Percentiles rank a stretch among this genome's conserved stretches.
These are phyloP conservation scores for Ypsolopha sequella DNA, from an alignment of 2,888 invertebrate genomes.

Conservation along the genomic window DNA sequence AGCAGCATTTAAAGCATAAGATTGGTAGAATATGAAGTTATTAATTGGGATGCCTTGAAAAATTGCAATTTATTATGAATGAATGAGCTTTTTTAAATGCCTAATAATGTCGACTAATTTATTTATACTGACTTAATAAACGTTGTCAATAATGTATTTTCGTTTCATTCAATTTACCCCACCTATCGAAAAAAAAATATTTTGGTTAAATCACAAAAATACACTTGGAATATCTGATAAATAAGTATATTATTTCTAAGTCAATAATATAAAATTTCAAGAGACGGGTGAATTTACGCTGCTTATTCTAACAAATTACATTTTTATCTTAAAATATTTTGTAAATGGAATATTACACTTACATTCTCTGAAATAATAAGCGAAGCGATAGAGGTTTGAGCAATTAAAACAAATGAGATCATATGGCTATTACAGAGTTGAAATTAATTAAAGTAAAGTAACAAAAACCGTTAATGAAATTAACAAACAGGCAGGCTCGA, in stretches of 20 bases:
- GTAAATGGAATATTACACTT: constrained; percentile 65
- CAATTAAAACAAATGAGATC: background rate
- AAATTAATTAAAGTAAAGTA: background rate
- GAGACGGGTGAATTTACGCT: constrained; percentile 69
- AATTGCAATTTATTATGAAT: background rate
- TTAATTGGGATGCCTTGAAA: background rate
- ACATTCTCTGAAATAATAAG: constrained; percentile 2
- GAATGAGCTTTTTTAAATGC: constrained; percentile 12
- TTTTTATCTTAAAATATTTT: constrained; percentile 55
- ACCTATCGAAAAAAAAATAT: no score
- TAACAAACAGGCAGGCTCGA: no score
- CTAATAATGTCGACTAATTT: constrained; percentile 10
- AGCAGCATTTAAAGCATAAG: no score
- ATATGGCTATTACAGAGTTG: constrained; percentile 6
- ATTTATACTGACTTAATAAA: constrained; percentile 9
- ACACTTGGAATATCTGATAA: constrained; percentile 58
- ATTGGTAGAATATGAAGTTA: no score
- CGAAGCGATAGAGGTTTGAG: background rate
- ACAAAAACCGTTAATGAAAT: background rate
- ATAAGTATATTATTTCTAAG: constrained; percentile 66
- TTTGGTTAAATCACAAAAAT: constrained; percentile 22
- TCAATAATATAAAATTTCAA: constrained; percentile 70
- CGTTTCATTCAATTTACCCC: background rate
- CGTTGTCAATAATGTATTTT: background rate
- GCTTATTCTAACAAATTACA: constrained; percentile 55